Conservation (phyloP, 37 sponge, comb jelly and placozoan species). For the Petrosia ficiformis region DNA sequence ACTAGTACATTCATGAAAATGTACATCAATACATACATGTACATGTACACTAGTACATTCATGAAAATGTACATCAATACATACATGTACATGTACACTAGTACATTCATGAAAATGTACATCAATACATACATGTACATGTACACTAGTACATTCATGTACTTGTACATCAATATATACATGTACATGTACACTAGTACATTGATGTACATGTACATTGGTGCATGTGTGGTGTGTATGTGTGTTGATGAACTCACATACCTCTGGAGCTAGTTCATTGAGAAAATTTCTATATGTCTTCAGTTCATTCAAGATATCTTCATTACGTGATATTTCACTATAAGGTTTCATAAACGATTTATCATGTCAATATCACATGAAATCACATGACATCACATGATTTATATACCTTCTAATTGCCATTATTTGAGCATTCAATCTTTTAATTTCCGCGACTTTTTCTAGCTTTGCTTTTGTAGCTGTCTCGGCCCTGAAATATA, state of each 20-base stretch:
- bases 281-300: slow-evolving; percentile 74
- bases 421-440: slow-evolving; percentile 83
- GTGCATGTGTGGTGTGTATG: not conserved
- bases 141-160: not conserved
- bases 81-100: too few species aligned
- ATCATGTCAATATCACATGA: not conserved
- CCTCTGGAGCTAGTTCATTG: slow-evolving; percentile 66
- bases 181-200: not conserved
- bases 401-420: slow-evolving; percentile 83
- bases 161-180: too few species aligned
- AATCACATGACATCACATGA: too few species aligned
- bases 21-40: too few species aligned
- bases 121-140: not conserved
- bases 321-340: slow-evolving; percentile 93
- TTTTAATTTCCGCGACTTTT: slow-evolving; percentile 88
- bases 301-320: slow-evolving; percentile 80
- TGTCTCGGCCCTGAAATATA: slow-evolving; percentile 67
- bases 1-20: too few species aligned
- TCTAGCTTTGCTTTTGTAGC: slow-evolving; percentile 93
- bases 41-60: too few species aligned
- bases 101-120: not conserved
- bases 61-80: not conserved
- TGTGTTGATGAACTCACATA: too few species aligned
- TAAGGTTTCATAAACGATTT: too few species aligned
- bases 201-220: not conserved